Conservation (phyloP, 23 tunicate species). For the Halocynthia roretzi region DNA sequence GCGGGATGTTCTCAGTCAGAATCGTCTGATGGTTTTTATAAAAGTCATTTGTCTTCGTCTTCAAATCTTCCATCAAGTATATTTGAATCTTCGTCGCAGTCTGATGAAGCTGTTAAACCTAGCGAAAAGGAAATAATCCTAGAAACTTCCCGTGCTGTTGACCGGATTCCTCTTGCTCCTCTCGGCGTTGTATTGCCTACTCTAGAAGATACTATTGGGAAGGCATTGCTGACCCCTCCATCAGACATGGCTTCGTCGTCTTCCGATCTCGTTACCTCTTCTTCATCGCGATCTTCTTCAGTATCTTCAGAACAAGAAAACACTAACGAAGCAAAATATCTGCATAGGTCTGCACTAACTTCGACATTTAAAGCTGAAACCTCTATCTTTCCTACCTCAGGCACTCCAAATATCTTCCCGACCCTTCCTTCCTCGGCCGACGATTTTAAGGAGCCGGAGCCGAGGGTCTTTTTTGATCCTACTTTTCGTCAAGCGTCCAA, state of each 20-base stretch:
- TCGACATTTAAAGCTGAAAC: no score
- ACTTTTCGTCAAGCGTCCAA: no score
- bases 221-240: constrained; percentile 79
- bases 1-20: no score
- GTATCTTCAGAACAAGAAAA: background rate
- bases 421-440: no score
- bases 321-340: no score
- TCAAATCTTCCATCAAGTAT: constrained; percentile 9
- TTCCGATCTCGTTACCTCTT: constrained; percentile 26
- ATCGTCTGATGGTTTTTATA: background rate
- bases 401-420: no score
- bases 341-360: no score
- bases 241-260: constrained; percentile 86
- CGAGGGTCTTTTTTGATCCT: no score
- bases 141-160: background rate
- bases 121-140: background rate
- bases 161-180: constrained; percentile 18
- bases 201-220: constrained; percentile 14
- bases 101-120: background rate
- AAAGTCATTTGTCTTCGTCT: background rate
- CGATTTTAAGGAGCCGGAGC: no score
- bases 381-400: no score
- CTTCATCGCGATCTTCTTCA: constrained; percentile 53
- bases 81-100: background rate
- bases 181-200: background rate